Conservation (phyloP, 2,113 vertebrate species). For the Hirundichthys speculiger region DNA sequence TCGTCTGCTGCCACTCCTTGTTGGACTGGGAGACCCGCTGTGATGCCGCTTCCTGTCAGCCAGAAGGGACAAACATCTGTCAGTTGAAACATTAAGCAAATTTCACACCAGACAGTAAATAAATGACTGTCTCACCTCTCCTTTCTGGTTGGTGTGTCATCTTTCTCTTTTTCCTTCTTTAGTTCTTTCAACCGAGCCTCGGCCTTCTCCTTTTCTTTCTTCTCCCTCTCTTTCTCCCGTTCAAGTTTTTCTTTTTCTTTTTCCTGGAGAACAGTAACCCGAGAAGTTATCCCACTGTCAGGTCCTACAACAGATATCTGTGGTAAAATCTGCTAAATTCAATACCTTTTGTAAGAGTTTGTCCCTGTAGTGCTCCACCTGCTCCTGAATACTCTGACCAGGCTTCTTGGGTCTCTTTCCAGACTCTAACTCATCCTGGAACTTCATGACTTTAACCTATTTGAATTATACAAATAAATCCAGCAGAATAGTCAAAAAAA, state of each 20-base stretch:
- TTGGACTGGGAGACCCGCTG: constrained; percentile 91
- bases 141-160: constrained; percentile 94
- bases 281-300: neutral
- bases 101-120: neutral
- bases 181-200: constrained; percentile 89
- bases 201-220: constrained; percentile 88
- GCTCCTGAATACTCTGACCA: constrained; percentile 95
- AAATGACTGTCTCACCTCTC: constrained; percentile 84
- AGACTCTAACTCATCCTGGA: constrained; percentile 98
- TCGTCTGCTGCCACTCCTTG: constrained; percentile 87
- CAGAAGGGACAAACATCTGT: constrained; percentile 34
- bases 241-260: constrained; percentile 95
- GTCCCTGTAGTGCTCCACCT: constrained; percentile 98
- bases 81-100: neutral
- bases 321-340: too few relatives aligned
- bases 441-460: constrained; percentile 99
- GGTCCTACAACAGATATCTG: neutral
- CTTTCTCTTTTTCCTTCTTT: constrained; percentile 87
- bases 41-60: constrained; percentile 90
- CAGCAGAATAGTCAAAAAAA: neutral
- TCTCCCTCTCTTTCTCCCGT: constrained; percentile 92
- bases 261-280: constrained; percentile 78
- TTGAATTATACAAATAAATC: constrained; percentile 42
- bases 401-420: constrained; percentile 97
- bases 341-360: constrained; percentile 94